Base-by-base conservation (phyloP, 2,797 vertebrate species). In the Acanthurus lineatus region DNA sequence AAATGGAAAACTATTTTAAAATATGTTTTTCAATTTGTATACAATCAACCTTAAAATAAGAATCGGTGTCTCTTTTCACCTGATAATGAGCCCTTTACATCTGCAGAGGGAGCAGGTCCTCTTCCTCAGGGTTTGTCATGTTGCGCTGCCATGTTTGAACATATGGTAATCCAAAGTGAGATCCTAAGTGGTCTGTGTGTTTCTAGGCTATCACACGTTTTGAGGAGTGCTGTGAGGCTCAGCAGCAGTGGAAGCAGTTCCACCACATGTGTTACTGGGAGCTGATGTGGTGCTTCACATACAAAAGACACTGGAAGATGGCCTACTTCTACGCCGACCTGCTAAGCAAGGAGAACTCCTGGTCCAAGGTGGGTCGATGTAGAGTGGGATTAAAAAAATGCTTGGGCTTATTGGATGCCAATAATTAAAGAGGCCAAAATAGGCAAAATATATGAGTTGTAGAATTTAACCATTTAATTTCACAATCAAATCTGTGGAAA, bases 251-350 rank as follows among this genome's bases (percentile, higher is more conserved):
- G 98, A 99, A 98, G 84, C 97, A 99, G 93, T 99, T 99, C 68
- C 98, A 99, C 73, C 98, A 99, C 92, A 99, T 99, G 98, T 99
- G 98, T 82, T 99, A 99, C 95, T 99, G 98, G 98, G 98, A 99
- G 92, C 94, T 99, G 74, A 99, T 99, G 98, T 99, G 98, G 98
- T 99, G 98, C 90, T 99, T 98, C 92, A 99, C 97, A 19, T 99
- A 98, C 94, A 97, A 98, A 89, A 93, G 95, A 68, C 97, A 98
- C 93, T 99, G 97, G 98, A 98, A 99, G 93, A 98, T 99, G 98
- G 97, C 98, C 61, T 99, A 98, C 93, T 97, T 99, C 93, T 99
- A 99, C 0, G 98, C 98, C 2, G 97, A 99, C 90, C 94, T 99
- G 84, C 96, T 99, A 72, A 97, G 97, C 96, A 98, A 98, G 90